Evolutionary conservation across 2,113 vertebrate species (phyloP), one percentile per base, ranked within the genome.

Genomic region (Cepphus grylle): DNA sequence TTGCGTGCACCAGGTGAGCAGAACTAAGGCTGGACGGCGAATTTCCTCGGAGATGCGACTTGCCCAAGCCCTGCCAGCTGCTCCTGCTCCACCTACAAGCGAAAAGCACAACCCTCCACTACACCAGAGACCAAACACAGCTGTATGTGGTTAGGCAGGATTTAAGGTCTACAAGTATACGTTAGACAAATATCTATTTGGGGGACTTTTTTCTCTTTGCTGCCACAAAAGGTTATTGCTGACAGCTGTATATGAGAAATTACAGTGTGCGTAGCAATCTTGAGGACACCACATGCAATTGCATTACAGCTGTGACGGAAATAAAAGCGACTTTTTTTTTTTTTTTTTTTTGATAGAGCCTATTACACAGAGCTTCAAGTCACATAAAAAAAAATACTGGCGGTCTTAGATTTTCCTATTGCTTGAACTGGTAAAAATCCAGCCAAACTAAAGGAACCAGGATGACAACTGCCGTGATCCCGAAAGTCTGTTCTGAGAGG

Each of bases 191-290:
- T 81, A 74, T 0, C 16, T 50, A 79, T 95, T 89, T 93, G 0
- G 5, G 49, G 65, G 69, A 59, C 23, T 62, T 97, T 97, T 83
- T 81, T 36, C 72, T 91, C 69, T 86, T 55, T 74, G 59, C 77
- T 93, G 84, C 69, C 73, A 91, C 77, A 89, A 91, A 89, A 96
- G 38, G 50, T 93, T 95, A 89, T 67, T 91, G 87, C 84, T 95
- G 81, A 93, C 50, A 86, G 55, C 20, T 93, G 50, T 45, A 16
- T 30, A 26, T 52, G 12, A 89, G 72, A 70, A 83, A 88, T 80
- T 69, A 49, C 2, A 66, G 67, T 30, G 25, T 9, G 23, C 70
- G 49, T 56, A 87, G 59, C 66, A 83, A 45, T 67, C 72, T 27
- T 94, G 77, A 88, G 87, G 92, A 86, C 19, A 86, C 15, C 63